These are phyloP conservation scores for Pomacea canaliculata DNA, from an alignment of 2,888 invertebrate species.

Conservation along the genomic window DNA sequence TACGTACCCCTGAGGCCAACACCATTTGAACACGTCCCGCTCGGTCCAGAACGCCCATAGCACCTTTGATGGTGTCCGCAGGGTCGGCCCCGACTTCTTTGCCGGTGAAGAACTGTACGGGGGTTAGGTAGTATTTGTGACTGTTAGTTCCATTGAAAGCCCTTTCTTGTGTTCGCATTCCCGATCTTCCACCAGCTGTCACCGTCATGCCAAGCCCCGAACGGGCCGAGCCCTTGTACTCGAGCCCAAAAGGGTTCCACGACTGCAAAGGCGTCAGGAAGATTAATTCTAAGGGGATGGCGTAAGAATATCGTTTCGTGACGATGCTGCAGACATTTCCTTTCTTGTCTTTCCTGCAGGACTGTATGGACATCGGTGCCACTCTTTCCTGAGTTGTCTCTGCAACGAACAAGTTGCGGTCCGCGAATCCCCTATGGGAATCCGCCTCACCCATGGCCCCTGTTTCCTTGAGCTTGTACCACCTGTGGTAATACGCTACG, in stretches of 20 bases:
- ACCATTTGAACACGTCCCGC: constrained; percentile 34
- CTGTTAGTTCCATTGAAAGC: constrained; percentile 45
- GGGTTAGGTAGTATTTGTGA: constrained; percentile 41
- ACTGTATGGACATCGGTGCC: constrained; percentile 35
- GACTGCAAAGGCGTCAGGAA: constrained; percentile 55
- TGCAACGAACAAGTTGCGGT: constrained; percentile 45
- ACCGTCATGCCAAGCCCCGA: constrained; percentile 11
- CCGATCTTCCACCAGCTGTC: constrained; percentile 28
- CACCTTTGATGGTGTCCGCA: constrained; percentile 43
- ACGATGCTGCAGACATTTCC: constrained; percentile 26
- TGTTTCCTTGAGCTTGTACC: constrained; percentile 33
- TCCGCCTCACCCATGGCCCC: constrained; percentile 37
- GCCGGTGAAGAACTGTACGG: constrained; percentile 43
- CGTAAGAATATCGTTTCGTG: constrained; percentile 46
- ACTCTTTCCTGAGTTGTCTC: constrained; percentile 48
- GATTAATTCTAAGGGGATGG: constrained; percentile 59
- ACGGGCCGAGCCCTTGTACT: not conserved
- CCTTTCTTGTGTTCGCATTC: constrained; percentile 29
- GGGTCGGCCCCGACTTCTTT: constrained; percentile 37
- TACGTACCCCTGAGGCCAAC: constrained; percentile 41
- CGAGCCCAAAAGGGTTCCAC: constrained; percentile 59
- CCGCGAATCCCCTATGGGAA: constrained; percentile 38
- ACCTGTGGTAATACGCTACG: constrained; percentile 46
- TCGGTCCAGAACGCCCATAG: constrained; percentile 32
- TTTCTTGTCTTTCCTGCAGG: constrained; percentile 33